These are phyloP conservation scores for Drosophila aff. DNA, from an alignment of 1,140 invertebrate genomes.

Conservation along the genomic window DNA sequence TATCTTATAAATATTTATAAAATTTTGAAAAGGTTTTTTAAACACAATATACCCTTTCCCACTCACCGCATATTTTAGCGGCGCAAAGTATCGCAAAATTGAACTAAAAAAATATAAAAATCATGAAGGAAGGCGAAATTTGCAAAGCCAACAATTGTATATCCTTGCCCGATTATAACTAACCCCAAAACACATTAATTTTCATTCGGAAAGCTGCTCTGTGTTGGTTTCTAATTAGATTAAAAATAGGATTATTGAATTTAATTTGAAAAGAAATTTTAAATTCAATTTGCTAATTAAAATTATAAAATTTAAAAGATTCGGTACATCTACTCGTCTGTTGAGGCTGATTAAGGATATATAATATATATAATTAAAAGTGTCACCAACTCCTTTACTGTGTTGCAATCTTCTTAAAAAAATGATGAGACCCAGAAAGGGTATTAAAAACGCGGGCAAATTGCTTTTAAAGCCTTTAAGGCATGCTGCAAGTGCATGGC, in stretches of 20 bases:
- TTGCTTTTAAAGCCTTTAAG: constrained; percentile 83
- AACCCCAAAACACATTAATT: no score
- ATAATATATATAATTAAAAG: no score
- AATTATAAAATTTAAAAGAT: no score
- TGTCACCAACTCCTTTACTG: neutral
- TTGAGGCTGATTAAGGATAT: no score
- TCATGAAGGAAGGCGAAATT: neutral
- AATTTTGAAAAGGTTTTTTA: neutral
- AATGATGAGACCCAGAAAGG: neutral
- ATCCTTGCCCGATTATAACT: neutral
- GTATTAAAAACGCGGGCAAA: constrained; percentile 59
- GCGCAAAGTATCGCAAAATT: constrained; percentile 24
- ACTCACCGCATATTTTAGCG: constrained; percentile 1
- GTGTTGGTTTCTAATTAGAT: no score
- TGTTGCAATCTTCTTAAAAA: neutral
- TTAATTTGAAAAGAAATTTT: no score
- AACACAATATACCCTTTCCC: neutral
- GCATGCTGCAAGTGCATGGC: constrained; percentile 34
- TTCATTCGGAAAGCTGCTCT: no score
- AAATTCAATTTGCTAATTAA: no score
- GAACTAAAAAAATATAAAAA: neutral
- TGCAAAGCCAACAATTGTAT: neutral
- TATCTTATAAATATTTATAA: neutral
- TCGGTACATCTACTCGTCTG: no score
- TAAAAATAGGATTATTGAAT: no score